A percentile compares a stretch with the other conserved stretches of the same genome.
Evolutionary conservation across 2,797 vertebrate genomes (phyloP).

Genomic region (Syndactyla subalaris): DNA sequence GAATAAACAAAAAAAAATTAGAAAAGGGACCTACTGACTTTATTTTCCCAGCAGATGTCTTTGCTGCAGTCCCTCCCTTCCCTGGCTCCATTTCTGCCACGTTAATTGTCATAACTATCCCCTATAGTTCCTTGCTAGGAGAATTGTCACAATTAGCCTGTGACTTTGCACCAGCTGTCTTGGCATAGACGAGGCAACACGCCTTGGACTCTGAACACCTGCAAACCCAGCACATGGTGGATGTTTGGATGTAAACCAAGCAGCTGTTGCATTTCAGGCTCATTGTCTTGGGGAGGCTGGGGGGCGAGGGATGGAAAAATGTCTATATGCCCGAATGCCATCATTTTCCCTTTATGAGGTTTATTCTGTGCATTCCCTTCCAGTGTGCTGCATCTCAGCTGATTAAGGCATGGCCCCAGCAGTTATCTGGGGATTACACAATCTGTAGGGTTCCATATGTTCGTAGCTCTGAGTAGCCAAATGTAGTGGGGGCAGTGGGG

Average conservation of each 20-base stretch:
- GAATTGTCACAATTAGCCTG: conserved; percentile 56
- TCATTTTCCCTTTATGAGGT: not conserved
- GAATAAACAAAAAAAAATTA: not conserved
- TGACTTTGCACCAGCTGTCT: conserved; percentile 55
- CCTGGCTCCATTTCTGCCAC: not conserved
- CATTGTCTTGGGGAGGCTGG: not conserved
- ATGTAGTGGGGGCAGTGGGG: not conserved
- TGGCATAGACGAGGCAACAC: not conserved
- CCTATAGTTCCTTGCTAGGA: conserved; percentile 32
- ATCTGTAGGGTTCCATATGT: conserved; percentile 4
- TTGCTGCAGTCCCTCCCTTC: not conserved
- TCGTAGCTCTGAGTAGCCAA: not conserved
- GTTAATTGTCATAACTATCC: conserved; percentile 46
- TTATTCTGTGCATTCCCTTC: not conserved
- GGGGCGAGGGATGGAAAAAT: not conserved
- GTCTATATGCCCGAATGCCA: fast-evolving
- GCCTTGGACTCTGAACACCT: conserved; percentile 41
- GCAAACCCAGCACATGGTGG: conserved; percentile 14
- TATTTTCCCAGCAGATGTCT: conserved; percentile 48
- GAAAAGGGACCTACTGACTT: not conserved
- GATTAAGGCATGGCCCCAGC: not conserved
- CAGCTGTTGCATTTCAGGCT: conserved; percentile 45
- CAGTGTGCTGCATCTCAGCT: not conserved
- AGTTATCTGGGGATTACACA: not conserved
- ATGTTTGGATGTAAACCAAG: conserved; percentile 26